Conservation (phyloP, 2,888 invertebrate species). For the Parnassius mnemosyne region DNA sequence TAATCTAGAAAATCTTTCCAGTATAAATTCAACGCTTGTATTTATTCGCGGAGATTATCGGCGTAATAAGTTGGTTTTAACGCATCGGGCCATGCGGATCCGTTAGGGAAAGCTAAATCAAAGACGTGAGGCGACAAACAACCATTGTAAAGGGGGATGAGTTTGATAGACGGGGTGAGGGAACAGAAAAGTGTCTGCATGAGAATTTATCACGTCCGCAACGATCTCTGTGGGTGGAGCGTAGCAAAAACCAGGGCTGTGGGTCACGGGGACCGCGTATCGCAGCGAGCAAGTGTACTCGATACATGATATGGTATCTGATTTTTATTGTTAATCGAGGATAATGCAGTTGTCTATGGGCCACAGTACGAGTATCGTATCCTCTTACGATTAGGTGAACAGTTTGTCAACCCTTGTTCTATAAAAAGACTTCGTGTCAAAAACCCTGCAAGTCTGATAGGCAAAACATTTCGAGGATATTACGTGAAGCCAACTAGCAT, state of each 20-base stretch:
- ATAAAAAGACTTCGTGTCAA: too few relatives aligned
- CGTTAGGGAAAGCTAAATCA: conserved; percentile 62
- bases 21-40: not conserved
- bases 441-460: too few relatives aligned
- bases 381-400: too few relatives aligned
- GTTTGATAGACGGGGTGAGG: conserved; percentile 25
- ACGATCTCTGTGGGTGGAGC: conserved; percentile 37
- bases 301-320: too few relatives aligned
- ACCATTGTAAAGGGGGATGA: conserved; percentile 26
- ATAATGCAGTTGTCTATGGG: too few relatives aligned
- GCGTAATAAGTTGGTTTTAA: conserved; percentile 18
- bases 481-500: too few relatives aligned
- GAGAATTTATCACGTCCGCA: conserved; percentile 56
- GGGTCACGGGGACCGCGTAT: conserved; percentile 18
- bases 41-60: conserved; percentile 26
- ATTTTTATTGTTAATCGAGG: too few relatives aligned
- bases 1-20: too few relatives aligned
- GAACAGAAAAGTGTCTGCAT: conserved; percentile 46
- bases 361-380: too few relatives aligned
- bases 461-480: too few relatives aligned
- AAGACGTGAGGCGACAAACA: conserved; percentile 67
- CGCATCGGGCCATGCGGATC: conserved; percentile 19
- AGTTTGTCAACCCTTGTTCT: too few relatives aligned
- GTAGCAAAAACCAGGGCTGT: conserved; percentile 38
- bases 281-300: not conserved